Evolutionary conservation across 2,113 vertebrate genomes (phyloP).

Genomic region (Sphyrna mokarran): DNA sequence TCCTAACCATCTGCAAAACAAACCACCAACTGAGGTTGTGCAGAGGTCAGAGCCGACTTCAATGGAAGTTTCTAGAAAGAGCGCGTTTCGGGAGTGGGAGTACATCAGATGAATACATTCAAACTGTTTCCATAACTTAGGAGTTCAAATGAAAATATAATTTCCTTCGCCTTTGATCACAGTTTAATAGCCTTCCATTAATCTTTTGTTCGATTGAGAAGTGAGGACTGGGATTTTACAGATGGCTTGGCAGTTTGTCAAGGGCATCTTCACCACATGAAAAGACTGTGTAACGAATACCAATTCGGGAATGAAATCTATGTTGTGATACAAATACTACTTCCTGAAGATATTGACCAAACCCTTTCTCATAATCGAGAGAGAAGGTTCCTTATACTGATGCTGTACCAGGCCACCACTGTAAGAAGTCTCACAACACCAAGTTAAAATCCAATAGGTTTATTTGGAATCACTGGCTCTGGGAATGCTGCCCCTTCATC

Average conservation of each 20-base stretch:
- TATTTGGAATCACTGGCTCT: too few relatives aligned
- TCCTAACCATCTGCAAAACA: background rate
- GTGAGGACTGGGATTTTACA: background rate
- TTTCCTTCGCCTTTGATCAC: constrained; percentile 19
- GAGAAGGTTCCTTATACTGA: background rate
- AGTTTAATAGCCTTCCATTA: background rate
- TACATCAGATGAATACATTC: background rate
- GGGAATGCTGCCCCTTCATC: too few relatives aligned
- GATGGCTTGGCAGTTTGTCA: background rate
- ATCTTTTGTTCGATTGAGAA: background rate
- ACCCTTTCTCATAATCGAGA: background rate
- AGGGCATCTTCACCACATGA: background rate
- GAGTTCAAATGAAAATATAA: background rate
- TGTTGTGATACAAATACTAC: background rate
- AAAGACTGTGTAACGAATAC: background rate
- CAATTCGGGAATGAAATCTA: background rate
- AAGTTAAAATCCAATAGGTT: too few relatives aligned
- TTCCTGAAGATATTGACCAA: constrained; percentile 23
- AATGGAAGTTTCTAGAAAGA: background rate
- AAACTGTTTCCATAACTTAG: background rate
- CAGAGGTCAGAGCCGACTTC: background rate
- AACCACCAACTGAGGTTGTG: too few relatives aligned
- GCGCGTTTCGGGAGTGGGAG: background rate
- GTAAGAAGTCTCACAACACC: too few relatives aligned
- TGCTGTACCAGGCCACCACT: too few relatives aligned